Evolutionary conservation across 2,888 invertebrate species (phyloP).

Genomic region (Anagyrus pseudococci): DNA sequence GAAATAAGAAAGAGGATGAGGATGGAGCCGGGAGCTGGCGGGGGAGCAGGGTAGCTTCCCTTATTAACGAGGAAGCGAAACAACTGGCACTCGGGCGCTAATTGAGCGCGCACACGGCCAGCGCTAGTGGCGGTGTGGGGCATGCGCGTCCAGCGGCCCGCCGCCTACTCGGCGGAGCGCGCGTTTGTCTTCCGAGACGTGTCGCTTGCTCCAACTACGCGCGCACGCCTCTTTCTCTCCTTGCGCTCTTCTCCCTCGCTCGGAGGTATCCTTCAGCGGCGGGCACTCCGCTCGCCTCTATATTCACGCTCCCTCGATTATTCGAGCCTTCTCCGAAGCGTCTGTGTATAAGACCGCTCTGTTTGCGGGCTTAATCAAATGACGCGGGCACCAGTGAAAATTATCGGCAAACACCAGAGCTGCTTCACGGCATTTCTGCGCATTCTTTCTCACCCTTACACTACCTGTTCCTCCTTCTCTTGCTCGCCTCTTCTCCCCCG

Average conservation of each 20-base stretch:
- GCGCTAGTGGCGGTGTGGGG: no score
- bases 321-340: no score
- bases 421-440: no score
- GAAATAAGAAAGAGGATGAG: not conserved
- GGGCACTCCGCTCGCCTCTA: no score
- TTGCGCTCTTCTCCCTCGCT: not conserved
- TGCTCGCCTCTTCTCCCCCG: no score
- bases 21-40: slow-evolving; percentile 28
- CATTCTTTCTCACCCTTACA: no score
- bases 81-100: slow-evolving; percentile 59
- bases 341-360: no score
- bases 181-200: not conserved
- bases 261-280: no score
- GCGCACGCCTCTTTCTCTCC: slow-evolving; percentile 26
- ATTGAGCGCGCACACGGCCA: slow-evolving; percentile 53
- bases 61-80: slow-evolving; percentile 62
- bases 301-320: not conserved
- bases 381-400: no score
- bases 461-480: no score
- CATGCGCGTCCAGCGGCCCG: no score
- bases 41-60: slow-evolving; percentile 42
- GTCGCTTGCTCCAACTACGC: slow-evolving; percentile 34
- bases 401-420: slow-evolving; percentile 9
- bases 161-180: not conserved
- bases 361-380: no score